Evolutionary conservation across 2,797 vertebrate genomes (phyloP), one percentile per base, ranked within the genome.

Genomic region (Pangasius macronema): DNA sequence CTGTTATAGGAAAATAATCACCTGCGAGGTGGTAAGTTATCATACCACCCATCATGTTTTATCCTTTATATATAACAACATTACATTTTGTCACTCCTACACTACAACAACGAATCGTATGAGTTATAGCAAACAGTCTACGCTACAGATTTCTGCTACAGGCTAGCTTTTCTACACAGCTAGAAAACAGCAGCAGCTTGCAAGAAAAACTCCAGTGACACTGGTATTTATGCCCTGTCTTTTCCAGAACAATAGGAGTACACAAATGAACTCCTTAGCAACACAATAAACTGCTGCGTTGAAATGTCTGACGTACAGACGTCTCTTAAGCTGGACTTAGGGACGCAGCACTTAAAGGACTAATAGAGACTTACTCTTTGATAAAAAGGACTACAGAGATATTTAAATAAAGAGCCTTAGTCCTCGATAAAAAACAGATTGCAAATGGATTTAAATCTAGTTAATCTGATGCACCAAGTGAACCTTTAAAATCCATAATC

Each of bases 401-500:
- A 89, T 89, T 87, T 83, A 89, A 67, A 85, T 88, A 81, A 81
- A 63, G 55, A 81, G 33, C 11, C 5, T 27, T 13, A 14, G 20
- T 27, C 30, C 20, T 46, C 46, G 9, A 1, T 8, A 13, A 77
- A 80, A 55, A 77, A 49, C 49, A 42, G 70, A 83, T 36, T 49
- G 57, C 79, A 76, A 53, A 57, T 87, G 80, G 80, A 89, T 88
- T 86, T 83, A 89, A 49, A 86, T 81, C 3, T 30, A 39, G 49
- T 72, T 87, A 84, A 87, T 82, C 42, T 46, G 39, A 85, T 61
- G 27, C 33, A 87, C 63, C 55, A 82, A 68, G 59, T 73, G 75
- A 57, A 76, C 82, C 86, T 85, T 81, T 59, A 83, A 84, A 87
- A 72, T 67, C 80, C 68, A 87, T 79, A 88, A 88, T 89, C 85